Evolutionary conservation across 1,140 invertebrate genomes (phyloP), one percentile per base, ranked within the genome.

Genomic region (Euborellia annulipes): DNA sequence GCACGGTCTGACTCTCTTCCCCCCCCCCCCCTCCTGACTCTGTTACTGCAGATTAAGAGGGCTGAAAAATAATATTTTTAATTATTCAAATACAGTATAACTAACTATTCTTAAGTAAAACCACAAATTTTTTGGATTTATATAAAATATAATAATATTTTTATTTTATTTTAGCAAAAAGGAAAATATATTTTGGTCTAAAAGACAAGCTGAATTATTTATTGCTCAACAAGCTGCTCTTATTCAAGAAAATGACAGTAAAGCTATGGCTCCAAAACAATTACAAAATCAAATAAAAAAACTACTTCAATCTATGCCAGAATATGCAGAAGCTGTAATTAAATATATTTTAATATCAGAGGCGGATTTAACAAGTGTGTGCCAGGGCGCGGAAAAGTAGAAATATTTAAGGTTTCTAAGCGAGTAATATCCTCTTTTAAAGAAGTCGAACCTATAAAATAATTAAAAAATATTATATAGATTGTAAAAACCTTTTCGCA

Each of bases 131-230:
- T 37, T 21, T 36, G 9, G 13, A 13, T 36, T 45, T 18, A 14
- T 34, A 18, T 52, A 50, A 42, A 46, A 51, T 6, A 51, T 45
- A 43, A 44, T 23, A 17, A 30, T 22, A 32, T 14, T 40, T 22
- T 27, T 49, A 46, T 6, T 39, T 2, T 36, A 17, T 23, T 36
- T n/a, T 7, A 39, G 36, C 2, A 43, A 36, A 52, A 67, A 62
- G 54, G 68, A 71, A 51, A 70, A 74, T 43, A 47, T 20, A 50
- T 71, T 75, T 44, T 86, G 82, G 80, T 85, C 85, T 2, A 75
- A 80, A 46, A 78, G 80, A 55, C 86, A 91, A 66, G 85, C 86
- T 1, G 85, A 91, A 63, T 67, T 87, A 36, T 85, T 90, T 57
- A 80, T 89, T 49, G 79, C 84, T 3, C 82, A 86, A 54, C 82